Base-by-base conservation (phyloP, 2,888 invertebrate genomes). In the Mythimna impura region DNA sequence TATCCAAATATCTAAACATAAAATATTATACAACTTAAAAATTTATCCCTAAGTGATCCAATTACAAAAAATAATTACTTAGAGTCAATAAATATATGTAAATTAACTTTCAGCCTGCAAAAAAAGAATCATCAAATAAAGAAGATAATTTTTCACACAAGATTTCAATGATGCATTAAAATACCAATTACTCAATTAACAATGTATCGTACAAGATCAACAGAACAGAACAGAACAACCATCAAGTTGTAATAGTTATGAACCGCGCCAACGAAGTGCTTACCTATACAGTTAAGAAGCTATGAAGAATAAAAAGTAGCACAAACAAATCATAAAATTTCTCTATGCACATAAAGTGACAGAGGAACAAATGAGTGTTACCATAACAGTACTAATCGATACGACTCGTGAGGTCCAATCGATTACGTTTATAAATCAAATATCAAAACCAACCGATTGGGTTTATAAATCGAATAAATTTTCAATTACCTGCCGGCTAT, bases 381-480 rank as follows among this genome's bases (percentile, higher is more conserved):
- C 83, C 82, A 81, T 82, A 85, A 84, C 80, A 81, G 85, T 75
- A 78, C 75, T 79, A 85, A 81, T 81, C 79, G 81, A 78, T 84
- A 80, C 76, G 71, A 82, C 87, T 85, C 83, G 83, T 87, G 88
- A 87, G 86, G 88, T 86, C 82, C 76, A 78, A 82, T 43, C 78
- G 73, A 85, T 84, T 81, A 80, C 67, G 68, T 84, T 84, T 84
- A 87, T 90, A 89, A 91, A 91, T 89, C 89, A 88, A 90, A 88
- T 87, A 83, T 82, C 80, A 68, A 63, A 82, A 82, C 80, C 75
- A 79, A 82, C 52, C 75, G 73, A 85, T 84, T 84, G 76, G 73
- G 72, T 86, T 82, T 85, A 87, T 89, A 89, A 91, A 91, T 89
- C 89, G 87, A 90, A 88, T 88, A 83, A 84, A 86, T 86, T 88